These are phyloP conservation scores for Lymantria monacha DNA, from an alignment of 2,888 invertebrate species.

Conservation along the genomic window DNA sequence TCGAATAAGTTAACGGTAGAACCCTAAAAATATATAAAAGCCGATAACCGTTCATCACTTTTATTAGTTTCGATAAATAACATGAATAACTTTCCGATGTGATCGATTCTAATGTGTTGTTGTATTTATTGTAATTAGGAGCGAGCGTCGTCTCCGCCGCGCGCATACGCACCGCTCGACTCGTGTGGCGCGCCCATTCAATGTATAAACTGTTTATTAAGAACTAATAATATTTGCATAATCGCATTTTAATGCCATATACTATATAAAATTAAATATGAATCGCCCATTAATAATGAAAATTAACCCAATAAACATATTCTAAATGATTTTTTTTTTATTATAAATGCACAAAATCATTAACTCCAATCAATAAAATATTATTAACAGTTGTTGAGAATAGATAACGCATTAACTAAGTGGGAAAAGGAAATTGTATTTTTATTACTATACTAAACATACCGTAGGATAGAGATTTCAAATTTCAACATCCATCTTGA, in stretches of 20 bases:
- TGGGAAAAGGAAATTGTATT: conserved; percentile 51
- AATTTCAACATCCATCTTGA: conserved; percentile 28
- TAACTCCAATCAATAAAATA: conserved; percentile 62
- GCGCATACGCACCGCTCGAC: conserved; percentile 20
- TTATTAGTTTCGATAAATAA: conserved; percentile 79
- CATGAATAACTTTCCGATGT: conserved; percentile 71
- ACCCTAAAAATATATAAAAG: conserved; percentile 56
- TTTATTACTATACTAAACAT: conserved; percentile 41
- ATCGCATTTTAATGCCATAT: conserved; percentile 68
- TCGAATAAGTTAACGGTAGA: conserved; percentile 26
- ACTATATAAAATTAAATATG: conserved; percentile 74
- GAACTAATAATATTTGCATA: conserved; percentile 80
- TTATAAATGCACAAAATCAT: conserved; percentile 60
- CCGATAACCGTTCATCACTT: conserved; percentile 77
- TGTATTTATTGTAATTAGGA: conserved; percentile 79
- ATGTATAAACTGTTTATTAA: conserved; percentile 74
- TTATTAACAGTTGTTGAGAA: conserved; percentile 46
- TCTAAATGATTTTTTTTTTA: conserved; percentile 52
- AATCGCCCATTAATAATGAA: conserved; percentile 69
- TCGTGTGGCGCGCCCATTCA: conserved; percentile 67
- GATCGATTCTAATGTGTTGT: conserved; percentile 77
- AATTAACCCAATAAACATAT: conserved; percentile 66
- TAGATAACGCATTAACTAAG: conserved; percentile 49
- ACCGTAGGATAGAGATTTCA: conserved; percentile 39
- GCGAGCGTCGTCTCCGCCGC: conserved; percentile 17